Conservation (phyloP, 2,888 invertebrate species). For the Sphinx pinastri region DNA sequence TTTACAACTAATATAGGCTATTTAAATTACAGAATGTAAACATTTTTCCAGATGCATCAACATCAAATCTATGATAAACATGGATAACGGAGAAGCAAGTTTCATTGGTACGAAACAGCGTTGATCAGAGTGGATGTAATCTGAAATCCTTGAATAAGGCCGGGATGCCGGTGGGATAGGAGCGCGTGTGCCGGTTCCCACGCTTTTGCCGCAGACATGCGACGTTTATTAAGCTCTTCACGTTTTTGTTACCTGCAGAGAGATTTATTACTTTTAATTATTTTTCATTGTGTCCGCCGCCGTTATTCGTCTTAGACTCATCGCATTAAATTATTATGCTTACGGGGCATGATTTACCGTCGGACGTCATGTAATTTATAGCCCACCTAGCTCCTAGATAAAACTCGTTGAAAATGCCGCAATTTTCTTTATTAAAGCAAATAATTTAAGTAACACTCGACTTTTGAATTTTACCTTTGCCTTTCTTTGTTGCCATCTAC, state of each 20-base stretch:
- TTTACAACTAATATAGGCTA: too few relatives aligned
- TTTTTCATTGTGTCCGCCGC: slow-evolving; percentile 80
- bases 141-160: slow-evolving; percentile 46
- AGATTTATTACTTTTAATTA: slow-evolving; percentile 85
- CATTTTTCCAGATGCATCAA: too few relatives aligned
- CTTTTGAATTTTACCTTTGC: background rate
- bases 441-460: slow-evolving; percentile 3
- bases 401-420: slow-evolving; percentile 15
- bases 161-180: slow-evolving; percentile 29
- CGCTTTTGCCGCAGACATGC: slow-evolving; percentile 73
- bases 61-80: too few relatives aligned
- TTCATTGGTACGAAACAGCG: background rate
- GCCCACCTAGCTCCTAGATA: slow-evolving; percentile 40
- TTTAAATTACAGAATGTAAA: too few relatives aligned
- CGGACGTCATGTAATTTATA: slow-evolving; percentile 59
- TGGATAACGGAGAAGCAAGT: background rate
- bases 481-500: background rate
- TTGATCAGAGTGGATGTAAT: background rate
- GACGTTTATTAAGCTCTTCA: slow-evolving; percentile 81
- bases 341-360: slow-evolving; percentile 67
- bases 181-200: slow-evolving; percentile 66
- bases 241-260: slow-evolving; percentile 81
- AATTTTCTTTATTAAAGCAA: slow-evolving; percentile 21
- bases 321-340: slow-evolving; percentile 75
- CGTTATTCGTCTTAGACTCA: slow-evolving; percentile 70